Evolutionary conservation across 2,888 invertebrate genomes (phyloP).

Genomic region (Coronaproctus castanopsis): DNA sequence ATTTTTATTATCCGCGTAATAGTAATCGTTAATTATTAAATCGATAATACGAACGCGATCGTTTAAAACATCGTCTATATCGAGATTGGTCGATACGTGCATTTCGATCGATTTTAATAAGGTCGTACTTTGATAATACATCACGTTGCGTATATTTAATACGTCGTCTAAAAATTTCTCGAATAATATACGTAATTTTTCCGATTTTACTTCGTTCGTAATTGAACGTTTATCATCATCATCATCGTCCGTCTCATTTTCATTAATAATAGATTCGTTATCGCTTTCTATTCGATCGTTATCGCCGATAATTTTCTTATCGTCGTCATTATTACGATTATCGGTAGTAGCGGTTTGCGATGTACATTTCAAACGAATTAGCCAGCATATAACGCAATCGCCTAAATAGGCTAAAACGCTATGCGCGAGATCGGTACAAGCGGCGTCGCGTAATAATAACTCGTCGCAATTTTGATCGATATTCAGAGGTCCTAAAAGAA

Average conservation of each 20-base stretch:
- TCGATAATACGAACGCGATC: too few species aligned
- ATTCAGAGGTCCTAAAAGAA: too few species aligned
- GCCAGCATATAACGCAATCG: not conserved
- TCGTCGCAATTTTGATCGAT: too few species aligned
- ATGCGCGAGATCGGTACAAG: not conserved
- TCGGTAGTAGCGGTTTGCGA: too few species aligned
- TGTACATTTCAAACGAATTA: too few species aligned
- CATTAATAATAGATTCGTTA: too few species aligned
- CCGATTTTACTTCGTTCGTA: not conserved
- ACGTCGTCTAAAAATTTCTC: not conserved
- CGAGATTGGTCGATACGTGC: too few species aligned
- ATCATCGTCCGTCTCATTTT: too few species aligned
- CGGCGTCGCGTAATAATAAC: too few species aligned
- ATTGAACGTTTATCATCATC: not conserved
- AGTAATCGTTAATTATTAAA: too few species aligned
- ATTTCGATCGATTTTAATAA: not conserved
- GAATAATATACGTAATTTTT: not conserved
- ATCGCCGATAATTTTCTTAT: not conserved
- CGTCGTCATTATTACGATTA: not conserved
- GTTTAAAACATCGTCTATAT: too few species aligned
- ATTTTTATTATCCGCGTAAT: too few species aligned
- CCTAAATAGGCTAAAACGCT: not conserved
- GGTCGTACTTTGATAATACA: not conserved
- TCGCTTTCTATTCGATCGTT: not conserved
- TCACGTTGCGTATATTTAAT: not conserved